Evolutionary conservation across 2,113 vertebrate species (phyloP).

Genomic region (Thunnus thynnus): DNA sequence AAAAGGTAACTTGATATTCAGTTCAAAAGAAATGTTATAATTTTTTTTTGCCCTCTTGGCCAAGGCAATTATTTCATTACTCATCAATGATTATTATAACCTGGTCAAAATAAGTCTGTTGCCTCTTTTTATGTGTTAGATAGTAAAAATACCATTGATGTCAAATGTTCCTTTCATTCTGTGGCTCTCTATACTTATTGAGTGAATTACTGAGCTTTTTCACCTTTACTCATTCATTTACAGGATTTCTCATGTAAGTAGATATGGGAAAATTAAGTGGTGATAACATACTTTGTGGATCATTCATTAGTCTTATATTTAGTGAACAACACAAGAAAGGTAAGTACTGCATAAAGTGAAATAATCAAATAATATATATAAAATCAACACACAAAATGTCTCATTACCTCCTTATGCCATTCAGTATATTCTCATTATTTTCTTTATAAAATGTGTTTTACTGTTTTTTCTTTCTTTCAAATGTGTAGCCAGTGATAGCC

Average conservation of each 20-base stretch:
- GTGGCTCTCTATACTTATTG: too few species aligned
- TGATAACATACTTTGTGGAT: background rate
- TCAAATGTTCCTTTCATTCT: too few species aligned
- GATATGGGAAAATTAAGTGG: background rate
- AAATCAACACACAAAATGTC: background rate
- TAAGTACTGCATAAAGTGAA: background rate
- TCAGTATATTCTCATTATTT: background rate
- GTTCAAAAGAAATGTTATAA: background rate
- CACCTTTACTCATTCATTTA: too few species aligned
- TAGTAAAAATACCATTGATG: too few species aligned
- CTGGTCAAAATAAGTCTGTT: background rate
- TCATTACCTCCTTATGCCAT: background rate
- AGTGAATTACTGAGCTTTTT: too few species aligned
- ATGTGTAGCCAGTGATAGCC: background rate
- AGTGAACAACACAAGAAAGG: background rate
- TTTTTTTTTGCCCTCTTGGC: background rate
- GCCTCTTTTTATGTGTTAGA: too few species aligned
- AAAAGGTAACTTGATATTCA: background rate
- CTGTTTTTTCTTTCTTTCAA: background rate
- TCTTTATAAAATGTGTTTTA: background rate
- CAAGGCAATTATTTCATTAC: background rate
- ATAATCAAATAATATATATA: too few species aligned
- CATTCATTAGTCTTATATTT: background rate
- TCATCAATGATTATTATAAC: background rate
- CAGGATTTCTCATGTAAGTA: background rate